Evolutionary conservation across 1,140 invertebrate species (phyloP), one percentile per base, ranked within the genome.

Genomic region (Melitaea cinxia): DNA sequence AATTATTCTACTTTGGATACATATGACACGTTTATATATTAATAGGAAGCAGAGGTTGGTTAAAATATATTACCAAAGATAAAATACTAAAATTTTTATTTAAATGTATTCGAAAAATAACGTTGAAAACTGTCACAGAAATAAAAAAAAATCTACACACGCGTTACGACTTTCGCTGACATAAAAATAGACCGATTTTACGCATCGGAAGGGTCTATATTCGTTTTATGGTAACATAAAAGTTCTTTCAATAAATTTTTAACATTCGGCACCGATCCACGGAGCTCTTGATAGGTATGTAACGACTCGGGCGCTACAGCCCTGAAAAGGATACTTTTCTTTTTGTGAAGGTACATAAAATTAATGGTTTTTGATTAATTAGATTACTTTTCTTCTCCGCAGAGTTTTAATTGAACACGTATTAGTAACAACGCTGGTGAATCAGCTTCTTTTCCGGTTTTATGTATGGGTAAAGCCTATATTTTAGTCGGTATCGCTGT

Each of bases 161-260:
- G 77, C 73, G 71, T 82, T 83, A 88, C 79, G 78, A 80, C 76
- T 60, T 75, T 75, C 62, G 59, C 62, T 67, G 64, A 75, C 79
- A 75, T 88, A 88, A 88, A 87, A 86, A 82, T 85, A 81, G 78
- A 79, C 73, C 78, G 77, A 83, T 86, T 88, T 85, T 84, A 82
- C 82, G 85, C 83, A 78, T 88, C 77, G 72, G 76, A 77, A 81
- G 73, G 73, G 80, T 73, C 77, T 68, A 79, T 75, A 78, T 65
- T 69, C 72, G 84, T 84, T 85, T 80, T 85, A 80, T 73, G 72
- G 61, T 39, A 55, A 59, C 80, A 69, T 85, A 83, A 85, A 87
- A 80, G 65, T 73, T 69, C 66, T 74, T 76, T 76, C 78, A 79
- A 85, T 84, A 85, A 85, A 81, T 68, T 85, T 58, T 84, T 81